phyloP scores from a whole-genome alignment of 1,140 invertebrate species.

The Drosophila littoralis region DNA sequence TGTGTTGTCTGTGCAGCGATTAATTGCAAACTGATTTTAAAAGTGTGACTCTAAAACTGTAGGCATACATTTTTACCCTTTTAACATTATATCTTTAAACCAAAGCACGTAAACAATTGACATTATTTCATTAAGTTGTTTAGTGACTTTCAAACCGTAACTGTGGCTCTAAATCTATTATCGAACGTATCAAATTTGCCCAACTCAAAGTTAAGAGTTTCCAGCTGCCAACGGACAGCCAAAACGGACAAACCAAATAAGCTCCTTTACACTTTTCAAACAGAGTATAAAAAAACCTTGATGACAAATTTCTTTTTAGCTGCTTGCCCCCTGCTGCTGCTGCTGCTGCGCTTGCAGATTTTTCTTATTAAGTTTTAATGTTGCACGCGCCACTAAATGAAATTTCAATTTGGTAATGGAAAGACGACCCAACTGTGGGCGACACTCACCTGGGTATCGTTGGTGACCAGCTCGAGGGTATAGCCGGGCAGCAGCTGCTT shows the following conservation, averaged over 20 bases:
- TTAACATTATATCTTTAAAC: too few species aligned
- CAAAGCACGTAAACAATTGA: too few species aligned
- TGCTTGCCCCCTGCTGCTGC: slow-evolving; percentile 26
- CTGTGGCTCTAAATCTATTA: too few species aligned
- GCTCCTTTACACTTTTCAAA: not conserved
- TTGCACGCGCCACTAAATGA: slow-evolving; percentile 71
- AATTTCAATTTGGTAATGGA: slow-evolving; percentile 79
- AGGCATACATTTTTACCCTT: too few species aligned
- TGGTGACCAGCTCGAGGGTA: slow-evolving; percentile 89
- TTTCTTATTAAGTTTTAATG: slow-evolving; percentile 82
- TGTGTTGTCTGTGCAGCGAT: too few species aligned
- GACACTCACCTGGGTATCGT: slow-evolving; percentile 91
- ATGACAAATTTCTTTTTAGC: slow-evolving; percentile 66
- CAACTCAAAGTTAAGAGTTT: too few species aligned
- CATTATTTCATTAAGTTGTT: too few species aligned
- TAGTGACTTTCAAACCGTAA: too few species aligned
- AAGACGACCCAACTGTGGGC: not conserved
- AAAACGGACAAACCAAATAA: not conserved
- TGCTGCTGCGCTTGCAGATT: slow-evolving; percentile 59
- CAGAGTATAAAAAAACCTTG: slow-evolving; percentile 31
- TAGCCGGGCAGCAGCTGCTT: slow-evolving; percentile 89
- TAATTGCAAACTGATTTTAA: too few species aligned
- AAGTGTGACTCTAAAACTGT: too few species aligned
- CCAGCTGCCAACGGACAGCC: too few species aligned
- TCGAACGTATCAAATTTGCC: too few species aligned